phyloP scores from a whole-genome alignment of 2,113 vertebrate species.

The Xenotilapia flavipinnis region DNA sequence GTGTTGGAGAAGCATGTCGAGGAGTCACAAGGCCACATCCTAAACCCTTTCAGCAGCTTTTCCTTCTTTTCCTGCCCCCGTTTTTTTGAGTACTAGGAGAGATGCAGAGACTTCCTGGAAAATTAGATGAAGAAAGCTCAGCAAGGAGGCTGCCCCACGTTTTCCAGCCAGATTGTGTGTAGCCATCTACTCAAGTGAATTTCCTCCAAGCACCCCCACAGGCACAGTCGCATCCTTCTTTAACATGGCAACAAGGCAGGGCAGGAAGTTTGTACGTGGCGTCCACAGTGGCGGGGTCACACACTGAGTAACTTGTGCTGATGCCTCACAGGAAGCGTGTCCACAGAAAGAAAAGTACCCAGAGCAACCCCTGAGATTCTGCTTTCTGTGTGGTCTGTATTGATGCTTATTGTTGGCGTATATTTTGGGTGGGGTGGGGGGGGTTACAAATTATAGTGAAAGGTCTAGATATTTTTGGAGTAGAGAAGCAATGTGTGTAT shows the following conservation, averaged over 20 bases:
- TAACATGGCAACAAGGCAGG: neutral
- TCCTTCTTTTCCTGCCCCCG: neutral
- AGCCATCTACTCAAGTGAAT: slow-evolving; percentile 26
- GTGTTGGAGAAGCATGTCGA: neutral
- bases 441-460: slow-evolving; percentile 5
- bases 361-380: slow-evolving; percentile 37
- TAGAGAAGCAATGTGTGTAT: slow-evolving; percentile 61
- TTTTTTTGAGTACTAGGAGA: neutral
- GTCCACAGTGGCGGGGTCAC: neutral
- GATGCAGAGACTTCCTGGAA: neutral
- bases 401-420: slow-evolving; percentile 64
- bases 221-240: slow-evolving; percentile 3
- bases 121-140: neutral
- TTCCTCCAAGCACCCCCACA: slow-evolving; percentile 35
- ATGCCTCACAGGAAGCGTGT: slow-evolving; percentile 21
- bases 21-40: neutral
- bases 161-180: slow-evolving; percentile 11
- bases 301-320: neutral
- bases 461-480: slow-evolving; percentile 70
- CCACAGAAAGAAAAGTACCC: slow-evolving; percentile 10
- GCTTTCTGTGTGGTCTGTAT: slow-evolving; percentile 53
- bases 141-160: neutral
- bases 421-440: slow-evolving; percentile 42
- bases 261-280: neutral
- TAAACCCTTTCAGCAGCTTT: neutral